phyloP scores from a whole-genome alignment of 2,113 vertebrate species.

The Caloenas nicobarica region DNA sequence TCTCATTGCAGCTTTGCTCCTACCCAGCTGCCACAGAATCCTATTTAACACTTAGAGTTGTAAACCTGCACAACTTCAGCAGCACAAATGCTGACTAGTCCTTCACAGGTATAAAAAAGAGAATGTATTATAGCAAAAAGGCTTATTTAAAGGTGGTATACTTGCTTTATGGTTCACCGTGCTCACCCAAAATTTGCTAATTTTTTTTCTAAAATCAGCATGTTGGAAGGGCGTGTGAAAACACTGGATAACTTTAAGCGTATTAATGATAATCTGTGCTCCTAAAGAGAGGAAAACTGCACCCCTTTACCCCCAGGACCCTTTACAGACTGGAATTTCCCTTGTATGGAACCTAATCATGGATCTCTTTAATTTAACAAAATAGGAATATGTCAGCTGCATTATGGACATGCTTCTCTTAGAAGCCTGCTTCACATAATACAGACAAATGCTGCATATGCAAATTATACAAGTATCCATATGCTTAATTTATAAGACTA shows the following conservation, averaged over 20 bases:
- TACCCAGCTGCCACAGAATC: background rate
- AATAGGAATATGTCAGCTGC: background rate
- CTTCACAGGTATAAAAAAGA: background rate
- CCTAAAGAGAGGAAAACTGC: background rate
- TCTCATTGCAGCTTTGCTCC: background rate
- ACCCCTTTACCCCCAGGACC: background rate
- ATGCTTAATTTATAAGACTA: constrained; percentile 34
- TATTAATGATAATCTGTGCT: background rate
- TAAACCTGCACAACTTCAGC: background rate
- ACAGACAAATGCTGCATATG: background rate
- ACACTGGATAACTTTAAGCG: background rate
- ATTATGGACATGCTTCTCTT: background rate
- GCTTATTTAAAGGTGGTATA: background rate
- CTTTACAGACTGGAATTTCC: background rate
- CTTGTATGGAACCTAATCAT: background rate
- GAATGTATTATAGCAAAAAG: background rate
- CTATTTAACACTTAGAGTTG: background rate
- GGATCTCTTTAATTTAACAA: background rate
- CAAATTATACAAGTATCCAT: constrained; percentile 36
- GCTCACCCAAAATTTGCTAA: background rate
- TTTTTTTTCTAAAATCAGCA: background rate
- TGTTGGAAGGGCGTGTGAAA: background rate
- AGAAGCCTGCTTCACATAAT: constrained; percentile 1
- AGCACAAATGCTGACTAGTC: background rate
- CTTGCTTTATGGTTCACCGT: background rate